Evolutionary conservation across 2,113 vertebrate species (phyloP), one percentile per base, ranked within the genome.

Genomic region (Bufo bufo): DNA sequence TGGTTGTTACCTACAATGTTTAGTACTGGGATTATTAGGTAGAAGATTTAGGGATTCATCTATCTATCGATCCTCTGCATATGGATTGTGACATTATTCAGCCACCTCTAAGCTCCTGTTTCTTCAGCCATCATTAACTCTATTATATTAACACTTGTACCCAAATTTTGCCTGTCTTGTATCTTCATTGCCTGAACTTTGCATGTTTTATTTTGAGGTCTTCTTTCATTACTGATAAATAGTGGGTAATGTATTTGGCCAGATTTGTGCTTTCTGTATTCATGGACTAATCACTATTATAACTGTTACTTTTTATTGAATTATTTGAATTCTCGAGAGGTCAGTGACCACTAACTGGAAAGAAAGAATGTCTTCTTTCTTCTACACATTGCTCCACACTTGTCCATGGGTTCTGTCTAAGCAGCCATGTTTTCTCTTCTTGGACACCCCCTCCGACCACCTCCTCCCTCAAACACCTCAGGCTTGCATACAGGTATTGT

Each of bases 191-290:
- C 54, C 12, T 54, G 47, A 79, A 58, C 20, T 33, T 1, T 43
- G 77, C n/a, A 56, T 13, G 8, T 6, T 80, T 17, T 58, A 43
- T 23, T 56, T 52, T n/a, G 16, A 43, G 9, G 4, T n/a, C 12
- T 56, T 12, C 47, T 13, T 6, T 79, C 56, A 61, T 80, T 59
- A 80, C 4, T 59, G 43, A 61, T 80, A 80, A 80, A 61, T 80
- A 80, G 78, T 13, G 14, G 77, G 23, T 80, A 80, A 80, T 80
- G 59, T 20, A 63, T 63, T 82, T 82, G 63, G 47, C 17, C n/a
- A 52, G 58, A 2, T 12, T 47, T 49, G 47, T 59, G 58, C 79
- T 43, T 47, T 59, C 23, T 63, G 58, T 14, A 47, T 47, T 82
- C 43, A 11, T 33, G 33, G 52, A 45, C 43, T 47, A 47, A n/a